Base-by-base conservation (phyloP, 2,888 invertebrate species). In the Stenichneumon culpator region DNA sequence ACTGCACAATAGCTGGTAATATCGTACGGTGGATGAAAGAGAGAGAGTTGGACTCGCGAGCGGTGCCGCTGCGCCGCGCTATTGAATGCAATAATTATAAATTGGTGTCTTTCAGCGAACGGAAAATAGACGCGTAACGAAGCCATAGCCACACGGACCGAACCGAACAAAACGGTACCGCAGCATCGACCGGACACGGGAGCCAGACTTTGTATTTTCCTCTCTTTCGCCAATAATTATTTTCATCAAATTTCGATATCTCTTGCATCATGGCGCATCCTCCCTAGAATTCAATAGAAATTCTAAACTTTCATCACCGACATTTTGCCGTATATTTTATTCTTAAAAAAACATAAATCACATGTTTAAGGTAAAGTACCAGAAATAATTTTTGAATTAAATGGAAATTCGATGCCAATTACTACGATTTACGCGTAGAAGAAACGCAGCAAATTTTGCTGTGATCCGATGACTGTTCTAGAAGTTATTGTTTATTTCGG, bases 21-120 rank as follows among this genome's bases (percentile, higher is more conserved):
- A 92, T 92, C 91, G 91, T 91, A 90, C 90, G 89, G 88, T 84
- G 25, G 9, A 39, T 19, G 57, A 84, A 44, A 14, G 57, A 84
- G 90, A 86, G 90, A 86, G 91, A 90, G 91, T 89, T 87, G 88
- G 70, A 87, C 88, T 82, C 72, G 87, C 82, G 83, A 80, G 87
- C 79, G 87, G 88, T 85, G 77, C 84, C 82, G 84, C 50, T 25
- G 75, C 65, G 50, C 85, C 83, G 83, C 84, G 85, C 89, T 89
- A 89, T 90, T 91, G 87, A 90, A 90, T 89, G 90, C 89, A 90
- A 92, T 92, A 91, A 92, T 92, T 92, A 92, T 92, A 92, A 92
- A 92, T 92, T 92, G 92, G 90, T 92, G 91, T 91, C 91, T 91
- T 92, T 92, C 89, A 92, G 86, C 87, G 69, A 86, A 77, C 87